These are phyloP conservation scores for Rhagologus leucostigma DNA, from an alignment of 2,113 vertebrate genomes.

Conservation along the genomic window DNA sequence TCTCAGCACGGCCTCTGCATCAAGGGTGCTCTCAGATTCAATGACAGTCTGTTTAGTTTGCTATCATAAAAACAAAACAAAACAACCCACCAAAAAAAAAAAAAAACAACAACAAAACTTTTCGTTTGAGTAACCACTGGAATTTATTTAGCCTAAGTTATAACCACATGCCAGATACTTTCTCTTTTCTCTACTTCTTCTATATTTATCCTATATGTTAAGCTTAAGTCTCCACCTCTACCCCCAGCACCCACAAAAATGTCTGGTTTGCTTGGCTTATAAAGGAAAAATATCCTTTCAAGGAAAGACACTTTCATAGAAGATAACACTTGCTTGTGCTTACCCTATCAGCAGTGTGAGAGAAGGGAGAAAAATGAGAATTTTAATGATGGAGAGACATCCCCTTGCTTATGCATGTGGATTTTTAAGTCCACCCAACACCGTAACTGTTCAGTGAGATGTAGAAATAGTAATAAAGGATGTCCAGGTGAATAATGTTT, in stretches of 20 bases:
- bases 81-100: not conserved
- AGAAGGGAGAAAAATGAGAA: not conserved
- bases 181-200: slow-evolving; percentile 11
- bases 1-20: not conserved
- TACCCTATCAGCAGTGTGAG: not conserved
- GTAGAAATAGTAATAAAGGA: not conserved
- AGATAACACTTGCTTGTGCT: not conserved
- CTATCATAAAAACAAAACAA: not conserved
- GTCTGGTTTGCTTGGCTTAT: slow-evolving; percentile 2
- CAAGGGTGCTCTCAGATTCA: not conserved
- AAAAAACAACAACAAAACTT: not conserved
- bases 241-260: slow-evolving; percentile 34
- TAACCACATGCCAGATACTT: slow-evolving; percentile 17
- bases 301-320: not conserved
- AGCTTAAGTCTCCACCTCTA: not conserved
- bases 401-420: not conserved
- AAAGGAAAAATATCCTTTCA: not conserved
- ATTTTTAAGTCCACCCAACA: not conserved
- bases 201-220: slow-evolving; percentile 50
- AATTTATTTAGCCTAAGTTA: slow-evolving; percentile 28
- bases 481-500: not conserved
- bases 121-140: slow-evolving; percentile 6
- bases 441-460: not conserved
- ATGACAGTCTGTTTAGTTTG: not conserved
- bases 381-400: not conserved